phyloP scores from a whole-genome alignment of 2,113 vertebrate species.

The Actinemys pallida region DNA sequence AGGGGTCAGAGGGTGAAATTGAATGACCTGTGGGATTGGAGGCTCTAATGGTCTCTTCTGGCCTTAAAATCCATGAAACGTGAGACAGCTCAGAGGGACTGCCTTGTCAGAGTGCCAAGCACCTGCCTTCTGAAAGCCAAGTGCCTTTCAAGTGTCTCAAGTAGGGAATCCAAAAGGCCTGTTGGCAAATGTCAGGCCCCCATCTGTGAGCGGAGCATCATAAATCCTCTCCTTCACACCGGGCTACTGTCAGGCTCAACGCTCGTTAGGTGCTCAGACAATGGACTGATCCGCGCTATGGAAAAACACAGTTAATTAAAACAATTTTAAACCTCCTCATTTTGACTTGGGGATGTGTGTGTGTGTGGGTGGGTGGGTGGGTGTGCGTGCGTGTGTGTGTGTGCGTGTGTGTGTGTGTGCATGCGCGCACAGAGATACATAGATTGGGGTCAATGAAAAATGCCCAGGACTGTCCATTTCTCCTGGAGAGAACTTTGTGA shows the following conservation, averaged over 20 bases:
- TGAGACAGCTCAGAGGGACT: background rate
- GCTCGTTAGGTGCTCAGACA: background rate
- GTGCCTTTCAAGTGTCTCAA: background rate
- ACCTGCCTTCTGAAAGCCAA: too few species aligned
- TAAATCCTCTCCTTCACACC: background rate
- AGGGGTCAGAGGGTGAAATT: background rate
- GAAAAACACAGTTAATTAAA: background rate
- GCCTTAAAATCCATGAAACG: background rate
- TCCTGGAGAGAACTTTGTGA: rapidly evolving
- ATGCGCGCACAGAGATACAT: too few species aligned
- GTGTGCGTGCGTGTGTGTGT: rapidly evolving
- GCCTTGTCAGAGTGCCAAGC: background rate
- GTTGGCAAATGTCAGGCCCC: background rate
- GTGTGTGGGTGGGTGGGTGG: background rate
- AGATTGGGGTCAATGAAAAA: background rate
- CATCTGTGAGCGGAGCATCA: background rate
- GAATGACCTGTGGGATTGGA: background rate
- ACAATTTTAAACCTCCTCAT: background rate
- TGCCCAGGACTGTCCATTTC: rapidly evolving
- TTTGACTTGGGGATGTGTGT: background rate
- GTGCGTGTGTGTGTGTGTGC: too few species aligned
- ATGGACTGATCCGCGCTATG: background rate
- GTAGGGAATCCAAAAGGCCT: background rate
- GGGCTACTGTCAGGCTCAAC: background rate
- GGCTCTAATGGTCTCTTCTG: background rate